Percentiles rank a stretch among this genome's conserved stretches.
These are phyloP conservation scores for Nephila pilipes DNA, from an alignment of 1,140 invertebrate genomes.

Conservation along the genomic window DNA sequence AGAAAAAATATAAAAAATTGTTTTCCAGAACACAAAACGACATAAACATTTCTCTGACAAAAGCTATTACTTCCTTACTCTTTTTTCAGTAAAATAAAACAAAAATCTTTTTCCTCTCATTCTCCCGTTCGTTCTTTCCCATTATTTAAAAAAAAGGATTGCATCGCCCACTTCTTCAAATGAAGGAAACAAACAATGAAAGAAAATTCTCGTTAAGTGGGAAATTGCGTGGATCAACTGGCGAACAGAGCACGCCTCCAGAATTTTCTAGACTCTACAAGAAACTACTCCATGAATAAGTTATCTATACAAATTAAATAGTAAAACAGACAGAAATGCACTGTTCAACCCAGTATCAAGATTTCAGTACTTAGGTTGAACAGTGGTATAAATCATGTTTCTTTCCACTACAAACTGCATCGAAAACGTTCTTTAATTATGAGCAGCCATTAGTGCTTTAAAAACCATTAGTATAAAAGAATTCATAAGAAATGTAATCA, in stretches of 20 bases:
- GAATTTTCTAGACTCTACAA: neutral
- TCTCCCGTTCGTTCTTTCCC: neutral
- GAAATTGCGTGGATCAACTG: neutral
- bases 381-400: no score
- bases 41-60: conserved; percentile 26
- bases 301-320: conserved; percentile 27
- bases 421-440: no score
- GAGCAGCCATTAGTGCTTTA: no score
- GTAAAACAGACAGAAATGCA: conserved; percentile 8
- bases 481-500: no score
- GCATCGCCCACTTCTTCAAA: neutral
- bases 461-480: no score
- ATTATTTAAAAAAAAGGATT: neutral
- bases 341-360: neutral
- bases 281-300: conserved; percentile 20
- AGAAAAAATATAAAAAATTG: neutral
- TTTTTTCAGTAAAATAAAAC: neutral
- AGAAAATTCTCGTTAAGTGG: neutral
- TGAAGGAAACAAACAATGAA: conserved; percentile 24
- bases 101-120: neutral
- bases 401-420: no score
- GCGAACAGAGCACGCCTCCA: neutral
- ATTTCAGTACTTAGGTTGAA: neutral
- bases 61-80: conserved; percentile 1
- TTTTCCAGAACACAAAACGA: neutral